Conservation (phyloP, 2,888 invertebrate species). For the Busseola fusca region DNA sequence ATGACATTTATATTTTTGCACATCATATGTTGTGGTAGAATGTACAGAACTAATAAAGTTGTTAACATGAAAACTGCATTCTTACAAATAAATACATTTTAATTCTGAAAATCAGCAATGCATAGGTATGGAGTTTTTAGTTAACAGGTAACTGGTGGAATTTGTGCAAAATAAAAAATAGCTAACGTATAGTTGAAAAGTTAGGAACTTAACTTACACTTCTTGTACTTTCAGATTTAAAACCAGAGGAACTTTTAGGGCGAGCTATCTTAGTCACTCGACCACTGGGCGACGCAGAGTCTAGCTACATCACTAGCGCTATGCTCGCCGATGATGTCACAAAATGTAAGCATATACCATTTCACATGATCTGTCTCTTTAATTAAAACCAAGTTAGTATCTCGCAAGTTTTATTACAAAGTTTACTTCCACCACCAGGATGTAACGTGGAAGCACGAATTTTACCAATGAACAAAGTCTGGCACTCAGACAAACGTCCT, state of each 20-base stretch:
- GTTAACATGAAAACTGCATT: neutral
- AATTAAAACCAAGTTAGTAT: too few species aligned
- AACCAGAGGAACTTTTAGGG: constrained; percentile 67
- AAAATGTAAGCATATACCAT: constrained; percentile 68
- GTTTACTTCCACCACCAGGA: neutral
- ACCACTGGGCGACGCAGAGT: constrained; percentile 68
- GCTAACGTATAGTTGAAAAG: neutral
- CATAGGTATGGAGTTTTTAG: neutral
- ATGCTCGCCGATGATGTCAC: constrained; percentile 43
- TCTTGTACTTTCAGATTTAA: constrained; percentile 67
- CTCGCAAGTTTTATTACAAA: neutral
- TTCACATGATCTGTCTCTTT: too few species aligned
- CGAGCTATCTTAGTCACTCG: constrained; percentile 74
- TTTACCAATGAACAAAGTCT: neutral
- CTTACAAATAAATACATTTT: neutral
- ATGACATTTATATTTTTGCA: neutral
- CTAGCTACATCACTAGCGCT: constrained; percentile 42
- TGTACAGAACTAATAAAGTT: neutral
- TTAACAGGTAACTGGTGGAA: neutral
- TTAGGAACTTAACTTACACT: neutral
- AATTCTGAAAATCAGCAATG: neutral
- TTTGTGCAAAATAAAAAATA: neutral
- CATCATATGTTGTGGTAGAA: neutral
- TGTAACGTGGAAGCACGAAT: neutral
- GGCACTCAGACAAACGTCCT: neutral